These are phyloP conservation scores for Acarapis woodi DNA, from an alignment of 1,140 invertebrate genomes.

Conservation along the genomic window DNA sequence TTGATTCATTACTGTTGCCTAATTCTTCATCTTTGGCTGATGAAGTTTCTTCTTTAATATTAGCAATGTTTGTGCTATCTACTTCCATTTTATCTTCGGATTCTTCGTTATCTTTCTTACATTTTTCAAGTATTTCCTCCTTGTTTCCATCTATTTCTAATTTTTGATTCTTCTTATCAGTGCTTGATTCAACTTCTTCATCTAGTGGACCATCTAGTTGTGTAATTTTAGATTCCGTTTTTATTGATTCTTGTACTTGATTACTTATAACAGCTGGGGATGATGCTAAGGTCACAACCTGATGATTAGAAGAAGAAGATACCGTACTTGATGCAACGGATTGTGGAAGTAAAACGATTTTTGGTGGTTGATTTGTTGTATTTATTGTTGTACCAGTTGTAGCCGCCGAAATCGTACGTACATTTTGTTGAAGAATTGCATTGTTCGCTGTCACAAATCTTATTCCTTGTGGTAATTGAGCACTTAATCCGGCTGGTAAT, in stretches of 20 bases:
- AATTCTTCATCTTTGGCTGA: background rate
- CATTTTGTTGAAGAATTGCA: background rate
- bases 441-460: slow-evolving; percentile 8
- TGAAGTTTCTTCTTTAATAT: too few species aligned
- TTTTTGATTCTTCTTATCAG: too few species aligned
- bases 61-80: too few species aligned
- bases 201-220: slow-evolving; percentile 10
- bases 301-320: background rate
- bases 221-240: slow-evolving; percentile 5
- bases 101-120: background rate
- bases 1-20: background rate
- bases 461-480: slow-evolving; percentile 15
- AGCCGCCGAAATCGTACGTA: background rate
- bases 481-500: slow-evolving; percentile 13
- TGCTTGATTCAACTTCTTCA: too few species aligned
- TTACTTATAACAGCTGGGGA: background rate
- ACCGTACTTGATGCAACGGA: background rate
- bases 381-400: background rate
- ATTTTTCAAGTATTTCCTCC: too few species aligned
- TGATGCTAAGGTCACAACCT: background rate
- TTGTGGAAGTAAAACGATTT: background rate
- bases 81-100: too few species aligned
- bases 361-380: background rate
- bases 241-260: background rate
- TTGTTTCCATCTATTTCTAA: too few species aligned